Conservation (phyloP, 2,113 vertebrate species). For the Narcine bancroftii region DNA sequence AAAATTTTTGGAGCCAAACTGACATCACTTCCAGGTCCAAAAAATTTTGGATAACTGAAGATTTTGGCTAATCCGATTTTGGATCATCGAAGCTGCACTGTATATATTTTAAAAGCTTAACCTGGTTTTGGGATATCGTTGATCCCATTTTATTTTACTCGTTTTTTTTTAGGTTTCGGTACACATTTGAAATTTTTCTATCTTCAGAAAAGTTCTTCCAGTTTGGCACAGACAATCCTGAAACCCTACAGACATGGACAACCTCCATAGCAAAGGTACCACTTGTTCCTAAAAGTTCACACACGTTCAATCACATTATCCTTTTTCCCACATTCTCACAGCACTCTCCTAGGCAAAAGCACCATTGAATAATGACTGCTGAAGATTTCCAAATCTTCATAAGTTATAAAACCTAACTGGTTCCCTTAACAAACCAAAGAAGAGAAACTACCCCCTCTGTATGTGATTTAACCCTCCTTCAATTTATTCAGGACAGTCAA, state of each 20-base stretch:
- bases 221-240: slow-evolving; percentile 72
- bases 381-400: background rate
- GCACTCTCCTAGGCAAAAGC: background rate
- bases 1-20: too few species aligned
- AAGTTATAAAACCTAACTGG: too few species aligned
- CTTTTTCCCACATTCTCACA: background rate
- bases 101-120: background rate
- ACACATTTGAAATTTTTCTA: slow-evolving; percentile 83
- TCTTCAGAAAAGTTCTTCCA: slow-evolving; percentile 75
- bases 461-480: background rate
- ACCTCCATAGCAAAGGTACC: slow-evolving; percentile 78
- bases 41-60: too few species aligned
- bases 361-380: background rate
- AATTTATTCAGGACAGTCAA: too few species aligned
- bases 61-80: too few species aligned
- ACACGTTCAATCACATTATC: background rate
- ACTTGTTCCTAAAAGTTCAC: background rate
- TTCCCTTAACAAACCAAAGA: background rate
- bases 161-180: slow-evolving; percentile 65
- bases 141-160: background rate
- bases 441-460: background rate
- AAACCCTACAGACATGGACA: slow-evolving; percentile 78
- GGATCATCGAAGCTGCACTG: too few species aligned
- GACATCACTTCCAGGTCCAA: too few species aligned
- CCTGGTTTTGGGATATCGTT: background rate